Evolutionary conservation across 2,888 invertebrate species (phyloP), one percentile per base, ranked within the genome.

Genomic region (Halictus quadricinctus): DNA sequence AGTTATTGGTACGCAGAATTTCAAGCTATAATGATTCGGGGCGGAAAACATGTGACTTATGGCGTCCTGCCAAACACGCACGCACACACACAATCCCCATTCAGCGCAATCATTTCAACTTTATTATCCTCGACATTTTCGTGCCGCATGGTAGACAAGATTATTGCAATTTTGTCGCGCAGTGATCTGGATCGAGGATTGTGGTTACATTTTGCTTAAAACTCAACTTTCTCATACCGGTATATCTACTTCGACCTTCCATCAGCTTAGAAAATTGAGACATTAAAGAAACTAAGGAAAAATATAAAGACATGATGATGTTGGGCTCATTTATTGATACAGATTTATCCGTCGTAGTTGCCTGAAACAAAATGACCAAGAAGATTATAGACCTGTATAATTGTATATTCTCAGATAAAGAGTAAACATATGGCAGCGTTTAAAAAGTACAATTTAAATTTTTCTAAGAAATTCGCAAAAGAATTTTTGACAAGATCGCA

Each of bases 131-230:
- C 64, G 29, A 29, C 64, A 29, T 64, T 29, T 64, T 29, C 29
- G 29, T 29, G 64, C 64, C 64, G 29, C 64, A 64, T 29, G 18
- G 29, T 3, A 8, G 64, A 29, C 64, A 25, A 7, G 64, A 64
- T 64, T n/a, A 15, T 29, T 64, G 64, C 29, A 64, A 64, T 64
- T 64, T 64, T 29, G 64, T 64, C 64, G 64, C 64, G 29, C 64
- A 64, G 29, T 64, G 64, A 64, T 64, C 64, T 64, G 25, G 29
- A 64, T 64, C 64, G 64, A 29, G 15, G 25, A 64, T 64, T 64
- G 29, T 29, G 29, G 64, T 29, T 29, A 29, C 29, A 29, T 25
- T 29, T 64, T 29, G 64, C 29, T 64, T 64, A 64, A 64, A 64
- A 64, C 25, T 64, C 64, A 29, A 64, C 64, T 64, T 64, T 64